Percentiles rank a stretch among this genome's conserved stretches.
Conservation (phyloP, 2,113 vertebrate species). For the Ibidorhyncha struthersii region DNA sequence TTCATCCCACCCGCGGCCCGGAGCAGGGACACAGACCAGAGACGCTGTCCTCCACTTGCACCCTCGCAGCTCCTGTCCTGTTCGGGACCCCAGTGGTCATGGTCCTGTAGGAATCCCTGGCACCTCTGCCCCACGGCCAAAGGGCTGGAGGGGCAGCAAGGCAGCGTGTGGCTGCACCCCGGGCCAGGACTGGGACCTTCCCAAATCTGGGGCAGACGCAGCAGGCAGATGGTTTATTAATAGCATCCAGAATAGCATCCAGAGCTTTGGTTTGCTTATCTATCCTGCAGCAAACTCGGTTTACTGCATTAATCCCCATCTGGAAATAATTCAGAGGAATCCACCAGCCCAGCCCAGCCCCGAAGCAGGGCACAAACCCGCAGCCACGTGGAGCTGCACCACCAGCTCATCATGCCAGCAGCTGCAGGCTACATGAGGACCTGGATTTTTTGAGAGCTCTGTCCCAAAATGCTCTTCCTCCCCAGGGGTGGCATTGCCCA, state of each 20-base stretch:
- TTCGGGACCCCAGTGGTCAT: fast-evolving
- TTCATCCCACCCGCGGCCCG: fast-evolving
- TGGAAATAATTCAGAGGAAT: slow-evolving; percentile 64
- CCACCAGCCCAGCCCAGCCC: slow-evolving; percentile 23
- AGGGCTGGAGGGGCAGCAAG: neutral
- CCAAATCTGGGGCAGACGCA: neutral
- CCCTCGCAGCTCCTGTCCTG: neutral
- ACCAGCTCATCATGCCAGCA: neutral
- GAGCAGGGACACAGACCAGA: fast-evolving
- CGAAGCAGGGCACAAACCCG: neutral
- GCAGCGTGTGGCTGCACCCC: neutral
- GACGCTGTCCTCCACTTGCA: neutral
- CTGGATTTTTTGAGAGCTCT: neutral
- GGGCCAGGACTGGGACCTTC: neutral
- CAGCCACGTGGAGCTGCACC: neutral
- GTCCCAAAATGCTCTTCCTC: neutral
- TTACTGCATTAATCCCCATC: slow-evolving; percentile 63
- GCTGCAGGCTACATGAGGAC: neutral
- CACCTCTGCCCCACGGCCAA: neutral
- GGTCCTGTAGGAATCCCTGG: neutral
- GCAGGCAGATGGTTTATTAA: slow-evolving; percentile 26
- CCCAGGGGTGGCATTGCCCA: neutral
- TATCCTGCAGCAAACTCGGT: slow-evolving; percentile 2
- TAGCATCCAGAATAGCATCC: slow-evolving; percentile 29
- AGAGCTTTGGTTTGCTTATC: slow-evolving; percentile 56